Evolutionary conservation across 2,888 invertebrate species (phyloP).

Genomic region (Steromphala cineraria): DNA sequence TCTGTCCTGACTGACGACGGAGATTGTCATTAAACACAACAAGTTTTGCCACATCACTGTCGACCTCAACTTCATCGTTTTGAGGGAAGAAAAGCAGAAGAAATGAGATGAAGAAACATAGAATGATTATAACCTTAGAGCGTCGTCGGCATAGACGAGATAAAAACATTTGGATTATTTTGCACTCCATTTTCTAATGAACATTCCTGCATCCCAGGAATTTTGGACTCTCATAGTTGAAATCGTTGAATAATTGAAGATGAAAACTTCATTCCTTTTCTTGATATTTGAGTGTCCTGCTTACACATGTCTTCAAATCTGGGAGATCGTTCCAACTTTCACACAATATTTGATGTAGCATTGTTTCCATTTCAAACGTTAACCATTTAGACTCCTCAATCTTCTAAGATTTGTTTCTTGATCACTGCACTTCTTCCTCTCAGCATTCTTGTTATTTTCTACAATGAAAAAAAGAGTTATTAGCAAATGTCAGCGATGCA

Average conservation of each 20-base stretch:
- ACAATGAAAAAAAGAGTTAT: too few relatives aligned
- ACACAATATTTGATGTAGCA: not conserved
- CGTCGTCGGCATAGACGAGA: not conserved
- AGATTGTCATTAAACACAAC: constrained; percentile 3
- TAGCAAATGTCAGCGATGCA: too few relatives aligned
- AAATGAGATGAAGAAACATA: not conserved
- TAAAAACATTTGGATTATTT: not conserved
- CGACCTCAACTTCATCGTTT: not conserved
- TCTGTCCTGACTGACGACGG: constrained; percentile 56
- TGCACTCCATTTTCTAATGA: not conserved
- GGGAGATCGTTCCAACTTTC: not conserved
- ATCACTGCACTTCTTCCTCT: too few relatives aligned
- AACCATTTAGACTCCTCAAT: too few relatives aligned
- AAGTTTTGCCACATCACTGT: not conserved
- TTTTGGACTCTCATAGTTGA: not conserved
- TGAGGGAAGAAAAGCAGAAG: not conserved
- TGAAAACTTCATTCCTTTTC: not conserved
- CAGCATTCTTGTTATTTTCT: too few relatives aligned
- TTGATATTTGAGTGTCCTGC: not conserved
- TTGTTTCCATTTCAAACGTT: not conserved
- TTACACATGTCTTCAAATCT: not conserved
- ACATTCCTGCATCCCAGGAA: not conserved
- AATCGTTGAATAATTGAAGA: not conserved
- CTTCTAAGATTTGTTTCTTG: too few relatives aligned
- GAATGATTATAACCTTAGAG: not conserved